Evolutionary conservation across 35 echinoderm and acorn worm genomes (phyloP), one percentile per base, ranked within the genome.

Genomic region (Hemicentrotus pulcherrimus): DNA sequence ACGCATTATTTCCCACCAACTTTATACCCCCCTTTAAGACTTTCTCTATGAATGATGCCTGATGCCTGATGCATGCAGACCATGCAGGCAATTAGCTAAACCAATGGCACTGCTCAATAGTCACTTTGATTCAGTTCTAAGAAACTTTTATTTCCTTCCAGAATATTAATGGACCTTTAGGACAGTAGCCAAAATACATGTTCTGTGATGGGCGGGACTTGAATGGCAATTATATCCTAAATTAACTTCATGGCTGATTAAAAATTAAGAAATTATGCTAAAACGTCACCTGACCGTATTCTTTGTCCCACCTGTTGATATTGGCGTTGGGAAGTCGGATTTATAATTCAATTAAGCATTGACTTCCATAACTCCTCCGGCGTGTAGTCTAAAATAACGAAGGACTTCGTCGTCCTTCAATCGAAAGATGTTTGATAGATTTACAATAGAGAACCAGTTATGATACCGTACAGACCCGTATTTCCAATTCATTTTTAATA

Each of bases 311-410:
- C 88, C 88, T 90, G 88, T 90, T 90, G 88, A 41, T 90, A 32
- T 90, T 47, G 46, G 88, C 46, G 88, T 16, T 15, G 31, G 88
- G 32, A 90, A 28, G 24, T 46, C 18, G 31, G 32, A 47, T 45
- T 90, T 90, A 45, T 90, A 90, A 90, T 90, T 90, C 32, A 47
- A 90, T 90, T 90, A 90, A 41, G 88, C 31, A 45, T 47, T 35
- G 12, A 90, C 33, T 90, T 90, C 88, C 88, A 45, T 18, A 45
- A 9, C 46, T 90, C 33, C 32, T 30, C 24, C 33, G 46, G 32
- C 86, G 28, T 28, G 24, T 90, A 41, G 2, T 47, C 88, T 46
- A 90, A 15, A 90, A 41, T 41, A 41, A 41, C 45, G 31, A 9
- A 47, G 32, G 32, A 10, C 9, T 90, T 90, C 15, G 3, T 90